phyloP scores from a whole-genome alignment of 1,140 invertebrate species.

The Leptinotarsa lineolata region DNA sequence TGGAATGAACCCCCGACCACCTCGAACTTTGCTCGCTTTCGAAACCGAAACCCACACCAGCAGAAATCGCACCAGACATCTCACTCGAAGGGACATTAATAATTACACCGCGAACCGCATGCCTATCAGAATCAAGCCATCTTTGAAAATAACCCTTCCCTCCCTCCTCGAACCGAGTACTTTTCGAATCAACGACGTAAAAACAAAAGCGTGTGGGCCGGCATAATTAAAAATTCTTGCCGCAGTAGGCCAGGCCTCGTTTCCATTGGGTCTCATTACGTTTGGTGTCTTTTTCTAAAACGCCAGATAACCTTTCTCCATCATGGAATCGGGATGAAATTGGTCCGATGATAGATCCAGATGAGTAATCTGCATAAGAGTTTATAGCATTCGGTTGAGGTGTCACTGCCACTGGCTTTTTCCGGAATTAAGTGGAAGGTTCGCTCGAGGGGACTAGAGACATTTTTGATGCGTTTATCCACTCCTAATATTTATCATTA shows the following conservation, averaged over 20 bases:
- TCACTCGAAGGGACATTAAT: conserved; percentile 6
- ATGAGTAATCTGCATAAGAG: conserved; percentile 6
- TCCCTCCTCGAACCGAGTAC: conserved; percentile 1
- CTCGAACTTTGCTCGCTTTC: not conserved
- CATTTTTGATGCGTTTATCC: too few species aligned
- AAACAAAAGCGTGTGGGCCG: conserved; percentile 53
- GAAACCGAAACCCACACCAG: not conserved
- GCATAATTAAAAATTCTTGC: conserved; percentile 54
- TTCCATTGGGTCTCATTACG: conserved; percentile 27
- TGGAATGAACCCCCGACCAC: not conserved
- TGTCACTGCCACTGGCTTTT: not conserved
- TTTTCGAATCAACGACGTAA: conserved; percentile 49
- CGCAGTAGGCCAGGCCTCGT: conserved; percentile 31
- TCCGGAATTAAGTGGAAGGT: not conserved
- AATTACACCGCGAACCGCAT: conserved; percentile 8
- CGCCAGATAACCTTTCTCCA: not conserved
- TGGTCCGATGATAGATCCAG: conserved; percentile 9
- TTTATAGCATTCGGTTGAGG: not conserved
- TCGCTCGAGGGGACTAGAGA: too few species aligned
- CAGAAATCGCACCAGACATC: not conserved
- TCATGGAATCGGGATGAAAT: not conserved
- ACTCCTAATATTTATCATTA: too few species aligned
- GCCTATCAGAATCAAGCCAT: conserved; percentile 28
- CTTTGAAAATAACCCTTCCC: conserved; percentile 30
- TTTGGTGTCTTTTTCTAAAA: conserved; percentile 25